Evolutionary conservation across 2,113 vertebrate genomes (phyloP).

Genomic region (Lamprotornis superbus): DNA sequence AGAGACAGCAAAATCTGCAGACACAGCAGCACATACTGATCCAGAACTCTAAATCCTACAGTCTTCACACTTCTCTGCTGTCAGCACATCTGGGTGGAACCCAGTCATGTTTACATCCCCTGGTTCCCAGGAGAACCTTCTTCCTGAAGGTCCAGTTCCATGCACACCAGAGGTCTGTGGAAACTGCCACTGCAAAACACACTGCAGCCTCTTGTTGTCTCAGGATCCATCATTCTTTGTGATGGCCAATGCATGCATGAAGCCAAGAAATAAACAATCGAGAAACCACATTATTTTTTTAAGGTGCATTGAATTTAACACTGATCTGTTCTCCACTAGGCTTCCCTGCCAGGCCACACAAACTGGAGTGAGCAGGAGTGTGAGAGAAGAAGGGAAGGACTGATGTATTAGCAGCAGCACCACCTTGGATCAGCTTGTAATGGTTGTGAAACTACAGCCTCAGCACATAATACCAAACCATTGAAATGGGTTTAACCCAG

Average conservation of each 20-base stretch:
- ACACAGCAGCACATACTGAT: not conserved
- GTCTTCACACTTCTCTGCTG: not conserved
- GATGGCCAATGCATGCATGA: rapidly evolving
- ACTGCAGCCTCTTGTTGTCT: not conserved
- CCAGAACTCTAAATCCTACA: not conserved
- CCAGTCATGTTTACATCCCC: not conserved
- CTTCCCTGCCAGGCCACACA: not conserved
- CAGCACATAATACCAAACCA: not conserved
- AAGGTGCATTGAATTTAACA: not conserved
- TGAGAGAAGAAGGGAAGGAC: not conserved
- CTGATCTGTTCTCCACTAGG: not conserved
- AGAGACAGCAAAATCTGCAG: not conserved
- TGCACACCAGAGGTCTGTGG: not conserved
- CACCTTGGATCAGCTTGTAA: not conserved
- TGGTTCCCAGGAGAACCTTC: not conserved
- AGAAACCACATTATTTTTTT: not conserved
- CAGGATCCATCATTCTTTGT: not conserved
- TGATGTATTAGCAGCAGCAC: not conserved
- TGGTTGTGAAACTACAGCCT: not conserved
- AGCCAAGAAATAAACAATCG: not conserved
- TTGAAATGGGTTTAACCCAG: not conserved
- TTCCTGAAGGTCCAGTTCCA: not conserved
- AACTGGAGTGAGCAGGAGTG: not conserved
- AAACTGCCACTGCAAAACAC: not conserved
- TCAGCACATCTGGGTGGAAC: not conserved